phyloP scores from a whole-genome alignment of 2,797 vertebrate species.

The Vespertilio murinus region DNA sequence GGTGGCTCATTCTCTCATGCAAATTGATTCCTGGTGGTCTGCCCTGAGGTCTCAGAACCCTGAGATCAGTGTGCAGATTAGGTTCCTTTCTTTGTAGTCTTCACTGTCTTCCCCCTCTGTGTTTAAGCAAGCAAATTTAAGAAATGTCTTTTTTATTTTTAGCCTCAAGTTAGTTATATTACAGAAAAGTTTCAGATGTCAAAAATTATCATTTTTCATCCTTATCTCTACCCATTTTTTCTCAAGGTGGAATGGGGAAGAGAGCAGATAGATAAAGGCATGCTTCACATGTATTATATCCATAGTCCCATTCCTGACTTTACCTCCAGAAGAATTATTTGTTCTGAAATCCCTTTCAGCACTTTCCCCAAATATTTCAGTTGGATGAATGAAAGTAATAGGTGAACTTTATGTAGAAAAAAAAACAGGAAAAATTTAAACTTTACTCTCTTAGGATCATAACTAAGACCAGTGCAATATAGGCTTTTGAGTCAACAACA shows the following conservation, averaged over 20 bases:
- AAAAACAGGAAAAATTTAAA: neutral
- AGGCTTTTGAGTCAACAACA: neutral
- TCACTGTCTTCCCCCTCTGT: neutral
- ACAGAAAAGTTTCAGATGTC: neutral
- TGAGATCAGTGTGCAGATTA: neutral
- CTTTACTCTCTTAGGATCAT: neutral
- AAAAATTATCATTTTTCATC: neutral
- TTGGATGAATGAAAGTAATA: slow-evolving; percentile 38
- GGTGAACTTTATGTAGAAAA: slow-evolving; percentile 27
- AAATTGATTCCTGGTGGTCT: neutral
- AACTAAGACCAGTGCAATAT: neutral
- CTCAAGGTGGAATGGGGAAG: neutral
- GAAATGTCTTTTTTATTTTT: slow-evolving; percentile 25
- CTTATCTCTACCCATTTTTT: slow-evolving; percentile 18
- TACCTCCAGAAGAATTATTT: neutral
- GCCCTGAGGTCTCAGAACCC: neutral
- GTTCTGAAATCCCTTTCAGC: slow-evolving; percentile 32
- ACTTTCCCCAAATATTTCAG: slow-evolving; percentile 29
- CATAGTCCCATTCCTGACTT: neutral
- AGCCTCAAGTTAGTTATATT: neutral
- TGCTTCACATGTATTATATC: neutral
- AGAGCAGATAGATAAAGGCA: neutral
- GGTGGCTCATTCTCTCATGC: neutral
- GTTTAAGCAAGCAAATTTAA: slow-evolving; percentile 47
- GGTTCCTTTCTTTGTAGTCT: neutral